A percentile compares a stretch with the other conserved stretches of the same genome.
Conservation (phyloP, 2,113 vertebrate species). For the Chaetodon auriga region DNA sequence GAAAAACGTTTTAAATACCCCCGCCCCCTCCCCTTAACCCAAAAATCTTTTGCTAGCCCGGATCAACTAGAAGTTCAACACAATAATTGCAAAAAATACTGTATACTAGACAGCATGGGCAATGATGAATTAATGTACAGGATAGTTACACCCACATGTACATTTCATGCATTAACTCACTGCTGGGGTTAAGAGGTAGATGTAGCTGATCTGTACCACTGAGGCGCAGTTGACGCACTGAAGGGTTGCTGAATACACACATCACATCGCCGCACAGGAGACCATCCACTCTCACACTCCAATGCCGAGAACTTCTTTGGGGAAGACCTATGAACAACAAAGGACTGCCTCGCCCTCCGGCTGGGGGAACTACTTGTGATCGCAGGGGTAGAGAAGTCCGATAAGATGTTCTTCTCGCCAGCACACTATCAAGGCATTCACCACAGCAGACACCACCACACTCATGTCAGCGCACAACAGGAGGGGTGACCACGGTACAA, state of each 20-base stretch:
- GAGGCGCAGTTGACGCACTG: slow-evolving; percentile 48
- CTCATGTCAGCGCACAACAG: slow-evolving; percentile 76
- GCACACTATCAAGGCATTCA: slow-evolving; percentile 83
- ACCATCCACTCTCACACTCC: slow-evolving; percentile 77
- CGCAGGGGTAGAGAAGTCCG: slow-evolving; percentile 73
- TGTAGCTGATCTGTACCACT: slow-evolving; percentile 73
- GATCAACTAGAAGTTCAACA: slow-evolving; percentile 9
- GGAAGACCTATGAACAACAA: slow-evolving; percentile 80
- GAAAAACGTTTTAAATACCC: slow-evolving; percentile 76
- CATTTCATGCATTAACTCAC: slow-evolving; percentile 83
- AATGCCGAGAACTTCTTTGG: slow-evolving; percentile 67
- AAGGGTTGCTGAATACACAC: slow-evolving; percentile 62
- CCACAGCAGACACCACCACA: slow-evolving; percentile 80
- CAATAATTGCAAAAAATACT: not conserved
- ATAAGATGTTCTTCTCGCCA: slow-evolving; percentile 76
- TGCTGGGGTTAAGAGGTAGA: slow-evolving; percentile 77
- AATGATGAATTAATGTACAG: slow-evolving; percentile 51
- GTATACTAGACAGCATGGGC: slow-evolving; percentile 32
- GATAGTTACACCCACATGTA: slow-evolving; percentile 80
- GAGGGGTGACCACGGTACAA: slow-evolving; percentile 71
- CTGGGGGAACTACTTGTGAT: slow-evolving; percentile 77
- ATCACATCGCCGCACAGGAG: slow-evolving; percentile 60
- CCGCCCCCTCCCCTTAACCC: slow-evolving; percentile 37
- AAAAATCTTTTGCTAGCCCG: not conserved
- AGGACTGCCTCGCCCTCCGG: slow-evolving; percentile 70